A percentile compares a stretch with the other conserved stretches of the same genome.
phyloP scores from a whole-genome alignment of 2,797 vertebrate species.

The Oreochromis mossambicus region DNA sequence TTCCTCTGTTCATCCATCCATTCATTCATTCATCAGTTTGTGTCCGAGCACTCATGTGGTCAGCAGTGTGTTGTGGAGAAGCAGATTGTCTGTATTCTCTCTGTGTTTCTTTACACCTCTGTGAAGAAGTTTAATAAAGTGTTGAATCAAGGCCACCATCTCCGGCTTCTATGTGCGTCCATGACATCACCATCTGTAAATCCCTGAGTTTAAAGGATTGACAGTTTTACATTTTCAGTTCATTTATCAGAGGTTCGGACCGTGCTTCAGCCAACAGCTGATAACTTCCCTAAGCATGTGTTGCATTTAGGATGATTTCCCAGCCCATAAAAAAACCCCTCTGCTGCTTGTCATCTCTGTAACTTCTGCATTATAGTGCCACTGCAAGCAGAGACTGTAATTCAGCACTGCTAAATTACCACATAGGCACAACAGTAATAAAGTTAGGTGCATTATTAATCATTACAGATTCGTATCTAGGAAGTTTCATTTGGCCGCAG shows the following conservation, averaged over 20 bases:
- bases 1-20: not conserved
- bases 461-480: not conserved
- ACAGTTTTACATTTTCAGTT: not conserved
- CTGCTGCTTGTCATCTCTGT: not conserved
- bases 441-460: not conserved
- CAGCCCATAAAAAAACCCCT: not conserved
- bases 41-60: conserved; percentile 7
- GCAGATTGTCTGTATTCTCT: conserved; percentile 40
- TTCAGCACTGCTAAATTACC: fast-evolving
- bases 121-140: conserved; percentile 69
- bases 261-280: not conserved
- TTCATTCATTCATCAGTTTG: not conserved
- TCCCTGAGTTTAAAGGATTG: conserved; percentile 6
- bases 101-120: conserved; percentile 38
- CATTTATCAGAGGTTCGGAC: not conserved
- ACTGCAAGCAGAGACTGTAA: not conserved
- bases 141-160: conserved; percentile 66
- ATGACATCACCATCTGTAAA: conserved; percentile 24
- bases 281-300: not conserved
- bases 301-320: not conserved
- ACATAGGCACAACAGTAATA: not conserved
- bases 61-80: conserved; percentile 41
- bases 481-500: not conserved
- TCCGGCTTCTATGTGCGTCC: conserved; percentile 69
- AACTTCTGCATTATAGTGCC: not conserved